Conservation (phyloP, 2,888 invertebrate species). For the Microdon myrmicae region DNA sequence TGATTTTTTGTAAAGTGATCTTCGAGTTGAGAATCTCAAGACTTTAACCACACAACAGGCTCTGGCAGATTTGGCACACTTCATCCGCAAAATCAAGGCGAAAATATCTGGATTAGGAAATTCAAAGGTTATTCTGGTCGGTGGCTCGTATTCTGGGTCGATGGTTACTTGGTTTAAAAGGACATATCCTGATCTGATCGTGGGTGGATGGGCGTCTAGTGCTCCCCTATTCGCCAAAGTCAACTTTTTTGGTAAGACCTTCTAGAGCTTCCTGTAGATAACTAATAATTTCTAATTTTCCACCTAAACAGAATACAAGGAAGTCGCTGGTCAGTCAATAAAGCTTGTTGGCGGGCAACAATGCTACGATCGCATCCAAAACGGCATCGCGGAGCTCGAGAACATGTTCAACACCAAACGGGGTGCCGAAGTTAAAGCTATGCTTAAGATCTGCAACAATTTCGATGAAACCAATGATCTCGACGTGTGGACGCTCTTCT, state of each 20-base stretch:
- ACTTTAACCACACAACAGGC: slow-evolving; percentile 75
- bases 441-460: slow-evolving; percentile 60
- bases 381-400: slow-evolving; percentile 61
- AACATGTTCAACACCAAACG: slow-evolving; percentile 57
- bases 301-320: slow-evolving; percentile 62
- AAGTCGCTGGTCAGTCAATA: slow-evolving; percentile 62
- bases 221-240: slow-evolving; percentile 74
- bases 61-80: slow-evolving; percentile 74
- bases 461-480: slow-evolving; percentile 60
- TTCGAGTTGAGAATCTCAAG: slow-evolving; percentile 70
- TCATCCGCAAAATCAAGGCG: slow-evolving; percentile 69
- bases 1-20: slow-evolving; percentile 65
- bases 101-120: slow-evolving; percentile 60
- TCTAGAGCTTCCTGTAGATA: background rate
- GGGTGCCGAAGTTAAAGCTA: slow-evolving; percentile 57
- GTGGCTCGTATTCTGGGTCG: slow-evolving; percentile 76
- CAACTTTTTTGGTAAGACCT: slow-evolving; percentile 68
- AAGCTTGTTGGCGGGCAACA: slow-evolving; percentile 58
- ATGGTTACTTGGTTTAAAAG: slow-evolving; percentile 77
- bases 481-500: slow-evolving; percentile 62
- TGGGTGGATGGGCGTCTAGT: slow-evolving; percentile 74
- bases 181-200: slow-evolving; percentile 73
- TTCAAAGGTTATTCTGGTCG: slow-evolving; percentile 70
- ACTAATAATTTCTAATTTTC: background rate
- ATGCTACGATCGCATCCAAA: slow-evolving; percentile 61